Evolutionary conservation across 2,888 invertebrate genomes (phyloP), one percentile per base, ranked within the genome.

Genomic region (Cartodere bifasciata): DNA sequence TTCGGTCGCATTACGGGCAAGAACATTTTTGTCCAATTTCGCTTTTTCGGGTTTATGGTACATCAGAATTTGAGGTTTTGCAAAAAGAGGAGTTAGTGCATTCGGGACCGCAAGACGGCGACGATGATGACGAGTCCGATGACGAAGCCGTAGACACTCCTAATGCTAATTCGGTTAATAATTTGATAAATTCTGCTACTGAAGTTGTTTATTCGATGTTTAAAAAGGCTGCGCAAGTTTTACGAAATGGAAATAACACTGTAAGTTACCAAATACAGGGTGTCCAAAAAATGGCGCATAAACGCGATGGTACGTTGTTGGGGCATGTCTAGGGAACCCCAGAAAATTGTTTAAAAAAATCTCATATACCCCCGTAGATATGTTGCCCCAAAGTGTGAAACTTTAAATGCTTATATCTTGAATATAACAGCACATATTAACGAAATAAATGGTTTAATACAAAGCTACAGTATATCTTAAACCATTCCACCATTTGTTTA

Each of bases 11-110:
- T 58, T 87, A 94, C 57, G 95, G 97, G 12, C 79, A 81, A 5
- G 97, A 98, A 59, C 97, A 98, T 57, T 98, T 85, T 57, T 99
- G 98, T 55, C 97, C 98, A 0, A 70, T 98, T 40, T 94, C 92
- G n/a, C 66, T 94, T 28, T 86, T 99, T 57, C 77, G 86, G 37
- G 86, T 90, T 2, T 92, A 84, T 53, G 95, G 94, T 11, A 88
- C 87, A 2, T 90, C 88, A 9, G 92, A 92, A 53, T 87, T 84
- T 53, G 87, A 88, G 56, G 87, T 86, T 2, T 61, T 87, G 27
- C 85, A 85, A 53, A 85, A 83, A 30, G 86, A 85, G 53, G 80
- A 77, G 45, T 72, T 77, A 10, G 68, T 68, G 32, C 75, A 73
- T 41, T 67, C 69, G n/a, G 61, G 67, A 23, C 65, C 68, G 33